Conservation (phyloP, 2,797 vertebrate species). For the Rhyacichthys aspro region DNA sequence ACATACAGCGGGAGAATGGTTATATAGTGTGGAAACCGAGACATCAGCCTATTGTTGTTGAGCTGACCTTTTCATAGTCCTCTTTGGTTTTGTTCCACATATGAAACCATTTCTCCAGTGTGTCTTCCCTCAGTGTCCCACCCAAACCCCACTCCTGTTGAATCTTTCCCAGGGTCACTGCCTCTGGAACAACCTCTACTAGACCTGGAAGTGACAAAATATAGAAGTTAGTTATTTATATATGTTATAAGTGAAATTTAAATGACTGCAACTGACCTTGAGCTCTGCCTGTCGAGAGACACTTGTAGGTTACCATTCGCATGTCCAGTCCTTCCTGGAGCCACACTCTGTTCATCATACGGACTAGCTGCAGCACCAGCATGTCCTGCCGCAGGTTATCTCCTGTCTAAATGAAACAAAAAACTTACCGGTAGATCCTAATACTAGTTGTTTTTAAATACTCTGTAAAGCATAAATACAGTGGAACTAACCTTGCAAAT, state of each 20-base stretch:
- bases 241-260: not conserved
- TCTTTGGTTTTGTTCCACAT: constrained; percentile 90
- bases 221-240: not conserved
- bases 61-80: constrained; percentile 88
- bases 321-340: constrained; percentile 91
- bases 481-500: constrained; percentile 89
- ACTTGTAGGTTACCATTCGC: constrained; percentile 93
- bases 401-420: constrained; percentile 80
- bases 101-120: constrained; percentile 93
- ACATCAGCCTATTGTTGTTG: no score
- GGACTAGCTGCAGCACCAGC: constrained; percentile 93
- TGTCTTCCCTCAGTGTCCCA: constrained; percentile 89
- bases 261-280: constrained; percentile 77
- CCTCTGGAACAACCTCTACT: constrained; percentile 92
- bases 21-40: not conserved
- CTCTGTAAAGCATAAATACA: not conserved
- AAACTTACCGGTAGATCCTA: not conserved
- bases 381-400: constrained; percentile 95
- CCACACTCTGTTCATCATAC: constrained; percentile 92
- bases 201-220: constrained; percentile 78
- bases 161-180: constrained; percentile 92
- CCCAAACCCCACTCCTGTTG: constrained; percentile 92
- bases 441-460: not conserved
- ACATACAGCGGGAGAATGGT: constrained; percentile 1
- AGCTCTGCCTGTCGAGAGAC: constrained; percentile 87